Percentiles rank a stretch among this genome's conserved stretches.
Conservation (phyloP, 2,113 vertebrate species). For the Periophthalmodon schlosseri region DNA sequence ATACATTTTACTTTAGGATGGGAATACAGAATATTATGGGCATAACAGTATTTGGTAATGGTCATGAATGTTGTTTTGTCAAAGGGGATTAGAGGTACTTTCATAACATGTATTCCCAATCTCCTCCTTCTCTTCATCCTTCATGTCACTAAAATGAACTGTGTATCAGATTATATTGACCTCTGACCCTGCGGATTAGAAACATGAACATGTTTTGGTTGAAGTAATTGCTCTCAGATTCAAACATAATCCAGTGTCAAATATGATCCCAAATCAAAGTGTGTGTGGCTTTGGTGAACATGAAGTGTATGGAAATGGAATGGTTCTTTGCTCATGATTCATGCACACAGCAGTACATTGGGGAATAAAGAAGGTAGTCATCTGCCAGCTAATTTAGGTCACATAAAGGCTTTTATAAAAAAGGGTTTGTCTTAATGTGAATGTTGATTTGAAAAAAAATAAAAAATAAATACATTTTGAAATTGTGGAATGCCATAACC, state of each 20-base stretch:
- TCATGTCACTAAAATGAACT: constrained; percentile 34
- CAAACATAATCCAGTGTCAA: constrained; percentile 51
- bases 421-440: constrained; percentile 37
- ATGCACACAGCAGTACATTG: constrained; percentile 16
- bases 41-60: not conserved
- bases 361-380: constrained; percentile 28
- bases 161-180: constrained; percentile 63
- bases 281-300: constrained; percentile 5
- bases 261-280: constrained; percentile 46
- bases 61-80: constrained; percentile 17
- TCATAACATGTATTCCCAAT: constrained; percentile 27
- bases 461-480: too few species aligned
- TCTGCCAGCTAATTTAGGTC: constrained; percentile 49
- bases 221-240: constrained; percentile 56
- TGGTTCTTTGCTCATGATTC: constrained; percentile 23
- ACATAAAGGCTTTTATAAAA: constrained; percentile 47
- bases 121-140: constrained; percentile 38
- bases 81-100: constrained; percentile 19
- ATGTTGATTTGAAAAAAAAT: constrained; percentile 44
- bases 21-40: not conserved
- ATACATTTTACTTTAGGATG: not conserved
- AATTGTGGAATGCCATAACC: not conserved
- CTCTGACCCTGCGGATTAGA: constrained; percentile 52
- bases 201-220: constrained; percentile 45
- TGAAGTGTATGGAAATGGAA: constrained; percentile 10